These are phyloP conservation scores for Paradoxurus hermaphroditus DNA, from an alignment of 2,113 vertebrate genomes.

Conservation along the genomic window DNA sequence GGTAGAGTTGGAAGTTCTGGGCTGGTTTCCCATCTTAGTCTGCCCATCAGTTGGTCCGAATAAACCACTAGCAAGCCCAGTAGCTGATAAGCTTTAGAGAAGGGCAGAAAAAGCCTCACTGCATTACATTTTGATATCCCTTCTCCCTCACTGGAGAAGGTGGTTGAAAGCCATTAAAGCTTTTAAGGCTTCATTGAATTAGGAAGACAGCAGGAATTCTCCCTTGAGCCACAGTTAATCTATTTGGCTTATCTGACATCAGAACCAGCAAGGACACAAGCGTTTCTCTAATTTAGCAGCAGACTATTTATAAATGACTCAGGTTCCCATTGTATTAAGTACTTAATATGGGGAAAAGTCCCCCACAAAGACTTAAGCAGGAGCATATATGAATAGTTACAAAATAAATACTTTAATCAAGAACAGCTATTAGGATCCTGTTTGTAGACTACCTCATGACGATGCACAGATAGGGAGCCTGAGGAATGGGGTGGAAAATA, in stretches of 20 bases:
- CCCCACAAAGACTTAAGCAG: neutral
- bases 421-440: neutral
- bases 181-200: neutral
- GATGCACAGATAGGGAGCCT: neutral
- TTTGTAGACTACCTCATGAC: neutral
- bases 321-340: neutral
- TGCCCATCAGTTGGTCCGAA: neutral
- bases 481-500: neutral
- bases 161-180: neutral
- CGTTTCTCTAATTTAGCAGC: neutral
- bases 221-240: neutral
- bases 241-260: slow-evolving; percentile 8
- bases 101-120: neutral
- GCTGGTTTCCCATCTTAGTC: neutral
- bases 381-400: neutral
- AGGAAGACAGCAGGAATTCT: slow-evolving; percentile 1
- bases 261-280: neutral
- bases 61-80: neutral
- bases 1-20: neutral
- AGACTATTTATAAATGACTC: neutral
- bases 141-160: neutral
- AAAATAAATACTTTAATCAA: neutral
- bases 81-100: neutral
- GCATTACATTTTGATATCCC: neutral
- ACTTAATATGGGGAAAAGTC: neutral